Conservation (phyloP, 2,113 vertebrate species). For the Calidris pygmaea region DNA sequence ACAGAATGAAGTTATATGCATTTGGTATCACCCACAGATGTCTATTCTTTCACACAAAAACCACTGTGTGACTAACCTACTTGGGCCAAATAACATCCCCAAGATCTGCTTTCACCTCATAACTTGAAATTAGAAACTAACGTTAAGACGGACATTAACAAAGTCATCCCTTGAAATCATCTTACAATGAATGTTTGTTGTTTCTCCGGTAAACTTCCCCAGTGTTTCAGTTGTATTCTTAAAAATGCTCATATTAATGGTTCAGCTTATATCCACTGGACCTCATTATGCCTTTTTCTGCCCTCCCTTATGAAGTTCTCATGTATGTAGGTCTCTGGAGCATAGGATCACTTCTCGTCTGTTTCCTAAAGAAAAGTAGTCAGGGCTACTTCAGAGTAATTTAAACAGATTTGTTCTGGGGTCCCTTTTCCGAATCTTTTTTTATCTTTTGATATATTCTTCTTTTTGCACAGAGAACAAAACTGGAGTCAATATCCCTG, state of each 20-base stretch:
- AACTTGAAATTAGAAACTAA: not conserved
- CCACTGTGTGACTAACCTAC: not conserved
- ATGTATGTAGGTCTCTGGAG: not conserved
- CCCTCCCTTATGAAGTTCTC: not conserved
- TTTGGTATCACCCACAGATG: not conserved
- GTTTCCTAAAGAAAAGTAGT: not conserved
- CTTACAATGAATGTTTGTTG: accelerated
- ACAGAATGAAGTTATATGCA: accelerated
- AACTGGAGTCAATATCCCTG: not conserved
- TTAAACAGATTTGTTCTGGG: not conserved
- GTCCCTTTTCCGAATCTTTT: not conserved
- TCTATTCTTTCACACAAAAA: not conserved
- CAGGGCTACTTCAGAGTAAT: not conserved
- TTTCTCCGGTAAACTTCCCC: not conserved
- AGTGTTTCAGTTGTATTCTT: not conserved
- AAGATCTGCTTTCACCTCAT: not conserved
- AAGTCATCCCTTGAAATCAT: not conserved
- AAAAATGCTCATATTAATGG: not conserved
- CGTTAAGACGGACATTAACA: not conserved
- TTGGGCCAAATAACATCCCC: not conserved
- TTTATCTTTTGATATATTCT: not conserved
- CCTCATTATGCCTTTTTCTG: not conserved
- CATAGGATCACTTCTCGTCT: not conserved
- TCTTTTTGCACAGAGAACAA: not conserved
- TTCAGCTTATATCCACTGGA: not conserved